Conservation (phyloP, 2,888 invertebrate genomes). For the Macrosiphum euphorbiae region DNA sequence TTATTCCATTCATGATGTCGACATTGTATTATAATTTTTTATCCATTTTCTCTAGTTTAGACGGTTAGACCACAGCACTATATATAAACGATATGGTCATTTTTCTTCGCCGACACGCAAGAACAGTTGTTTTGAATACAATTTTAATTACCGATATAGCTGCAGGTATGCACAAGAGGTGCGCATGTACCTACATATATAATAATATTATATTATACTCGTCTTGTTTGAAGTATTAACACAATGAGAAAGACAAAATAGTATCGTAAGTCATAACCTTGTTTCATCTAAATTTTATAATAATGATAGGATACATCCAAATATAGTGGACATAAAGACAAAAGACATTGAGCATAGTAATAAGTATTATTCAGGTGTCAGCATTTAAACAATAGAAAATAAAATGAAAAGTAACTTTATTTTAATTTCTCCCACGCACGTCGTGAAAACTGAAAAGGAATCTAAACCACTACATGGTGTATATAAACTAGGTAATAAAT, state of each 20-base stretch:
- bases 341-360: conserved; percentile 17
- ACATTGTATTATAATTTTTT: conserved; percentile 56
- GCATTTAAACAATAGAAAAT: conserved; percentile 36
- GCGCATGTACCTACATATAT: background rate
- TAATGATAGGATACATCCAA: conserved; percentile 3
- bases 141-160: conserved; percentile 24
- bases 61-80: background rate
- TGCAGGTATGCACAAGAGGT: background rate
- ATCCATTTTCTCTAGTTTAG: conserved; percentile 36
- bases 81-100: background rate
- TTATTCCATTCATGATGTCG: conserved; percentile 60
- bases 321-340: background rate
- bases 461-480: background rate
- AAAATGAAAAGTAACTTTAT: conserved; percentile 18
- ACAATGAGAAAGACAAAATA: background rate
- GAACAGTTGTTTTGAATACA: conserved; percentile 5
- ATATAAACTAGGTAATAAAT: background rate
- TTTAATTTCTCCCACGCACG: conserved; percentile 26
- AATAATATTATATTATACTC: background rate
- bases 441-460: background rate
- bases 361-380: conserved; percentile 16
- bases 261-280: conserved; percentile 9
- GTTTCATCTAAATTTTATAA: conserved; percentile 12
- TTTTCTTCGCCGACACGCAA: background rate
- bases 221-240: background rate